These are phyloP conservation scores for Hydrocynus forskahlii DNA, from an alignment of 2,797 vertebrate species.

Conservation along the genomic window DNA sequence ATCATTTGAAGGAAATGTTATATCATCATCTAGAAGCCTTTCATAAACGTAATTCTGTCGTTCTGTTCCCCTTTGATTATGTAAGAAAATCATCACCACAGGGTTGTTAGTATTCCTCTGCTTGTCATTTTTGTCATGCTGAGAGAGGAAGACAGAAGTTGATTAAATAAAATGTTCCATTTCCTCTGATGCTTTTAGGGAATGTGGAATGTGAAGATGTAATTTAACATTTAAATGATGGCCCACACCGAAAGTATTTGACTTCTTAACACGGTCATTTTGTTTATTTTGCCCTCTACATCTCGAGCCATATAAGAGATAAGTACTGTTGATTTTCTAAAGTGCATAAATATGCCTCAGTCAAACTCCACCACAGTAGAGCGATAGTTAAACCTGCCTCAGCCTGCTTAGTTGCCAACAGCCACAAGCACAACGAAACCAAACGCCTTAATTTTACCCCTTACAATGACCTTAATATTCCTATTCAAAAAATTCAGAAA, in stretches of 20 bases:
- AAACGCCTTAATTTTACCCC: no score
- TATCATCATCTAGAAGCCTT: background rate
- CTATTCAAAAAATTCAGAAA: no score
- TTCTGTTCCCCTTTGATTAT: slow-evolving; percentile 33
- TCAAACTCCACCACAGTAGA: background rate
- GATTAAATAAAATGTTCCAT: slow-evolving; percentile 48
- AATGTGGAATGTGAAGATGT: slow-evolving; percentile 10
- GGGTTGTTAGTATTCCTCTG: slow-evolving; percentile 34
- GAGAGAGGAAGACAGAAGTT: slow-evolving; percentile 41
- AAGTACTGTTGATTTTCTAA: slow-evolving; percentile 8
- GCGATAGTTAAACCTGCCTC: background rate
- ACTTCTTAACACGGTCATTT: slow-evolving; percentile 4
- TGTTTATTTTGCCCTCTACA: slow-evolving; percentile 1
- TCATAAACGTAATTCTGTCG: slow-evolving; percentile 24
- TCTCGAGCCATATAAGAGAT: background rate
- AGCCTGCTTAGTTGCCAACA: background rate
- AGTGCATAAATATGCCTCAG: slow-evolving; percentile 17
- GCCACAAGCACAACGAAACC: no score
- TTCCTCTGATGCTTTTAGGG: slow-evolving; percentile 41
- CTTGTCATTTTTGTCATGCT: slow-evolving; percentile 38
- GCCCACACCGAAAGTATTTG: slow-evolving; percentile 2
- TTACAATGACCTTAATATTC: no score
- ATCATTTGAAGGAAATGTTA: background rate
- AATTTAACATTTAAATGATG: slow-evolving; percentile 19
- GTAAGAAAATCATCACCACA: slow-evolving; percentile 41